Base-by-base conservation (phyloP, 1,140 invertebrate species). In the Drosophila mayri region DNA sequence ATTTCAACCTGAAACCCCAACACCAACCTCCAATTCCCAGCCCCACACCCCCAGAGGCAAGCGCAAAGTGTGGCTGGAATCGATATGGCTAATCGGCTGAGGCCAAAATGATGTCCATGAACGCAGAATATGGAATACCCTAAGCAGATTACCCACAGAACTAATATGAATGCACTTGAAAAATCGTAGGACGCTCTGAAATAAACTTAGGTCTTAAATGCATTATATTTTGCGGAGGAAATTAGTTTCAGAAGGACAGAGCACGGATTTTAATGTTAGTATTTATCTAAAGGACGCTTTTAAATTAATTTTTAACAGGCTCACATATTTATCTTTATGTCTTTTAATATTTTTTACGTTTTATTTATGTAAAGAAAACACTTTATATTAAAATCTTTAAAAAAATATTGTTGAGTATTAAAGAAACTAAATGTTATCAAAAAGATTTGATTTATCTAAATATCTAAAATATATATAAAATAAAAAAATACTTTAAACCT, bases 81-180 rank as follows among this genome's bases (percentile, higher is more conserved):
- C 83, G 84, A 87, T 87, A 80, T 59, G 57, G 50, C 55, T 72
- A 80, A 79, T 82, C 73, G 58, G 49, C n/a, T 30, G 71, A 57
- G 40, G 54, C 66, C 54, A 43, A 55, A 77, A 50, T 62, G 50
- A 57, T 68, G 62, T 22, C 35, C 62, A 47, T 76, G 55, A 58
- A 47, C 22, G 62, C 25, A 32, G 63, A 58, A 67, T 30, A 68
- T 32, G 66, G 63, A 67, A 59, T 77, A 62, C 74, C 75, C 75
- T 58, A 32, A 52, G 50, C 12, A 41, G 40, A 40, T 59, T 35
- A 70, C 11, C 30, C 43, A 30, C 30, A 7, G 5, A 43, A 38
- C 35, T 16, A 55, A 38, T n/a, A 55, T n/a, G 20, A 0, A 6
- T 22, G 32, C 32, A 54, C 50, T 22, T 54, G 12, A 4, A 10